phyloP scores from a whole-genome alignment of 2,888 invertebrate species.

The Pyrgus malvae region DNA sequence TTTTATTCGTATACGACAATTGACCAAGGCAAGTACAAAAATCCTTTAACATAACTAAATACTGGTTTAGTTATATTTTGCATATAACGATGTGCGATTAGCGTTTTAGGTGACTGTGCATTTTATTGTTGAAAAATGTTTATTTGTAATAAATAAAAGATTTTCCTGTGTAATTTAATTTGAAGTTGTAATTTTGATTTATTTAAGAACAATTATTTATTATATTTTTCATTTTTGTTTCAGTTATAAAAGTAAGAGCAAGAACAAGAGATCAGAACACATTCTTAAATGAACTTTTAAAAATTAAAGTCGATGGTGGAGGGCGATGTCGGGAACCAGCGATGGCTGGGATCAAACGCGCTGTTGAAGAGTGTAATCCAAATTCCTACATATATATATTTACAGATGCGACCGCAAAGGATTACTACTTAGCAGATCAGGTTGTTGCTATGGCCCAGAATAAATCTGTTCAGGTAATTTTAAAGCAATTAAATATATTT shows the following conservation, averaged over 20 bases:
- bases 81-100: no score
- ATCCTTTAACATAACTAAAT: no score
- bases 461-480: slow-evolving; percentile 15
- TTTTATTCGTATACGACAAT: no score
- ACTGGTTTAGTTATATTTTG: no score
- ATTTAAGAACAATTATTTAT: no score
- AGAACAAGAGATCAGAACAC: not conserved
- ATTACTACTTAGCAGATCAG: not conserved
- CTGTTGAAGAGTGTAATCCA: slow-evolving; percentile 2
- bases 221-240: not conserved
- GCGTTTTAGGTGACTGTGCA: no score
- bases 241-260: not conserved
- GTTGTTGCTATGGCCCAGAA: slow-evolving; percentile 4
- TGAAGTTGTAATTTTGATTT: no score
- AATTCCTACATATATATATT: slow-evolving; percentile 25
- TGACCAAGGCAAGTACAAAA: no score
- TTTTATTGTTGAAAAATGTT: no score
- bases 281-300: slow-evolving; percentile 1
- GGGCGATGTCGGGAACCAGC: slow-evolving; percentile 10
- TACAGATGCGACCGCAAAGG: slow-evolving; percentile 22
- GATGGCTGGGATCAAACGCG: slow-evolving; percentile 6
- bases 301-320: slow-evolving; percentile 1
- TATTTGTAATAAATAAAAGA: no score
- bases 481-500: no score
- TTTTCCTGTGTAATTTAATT: no score